phyloP scores from a whole-genome alignment of 2,888 invertebrate genomes.

The Leucophenga maculata region DNA sequence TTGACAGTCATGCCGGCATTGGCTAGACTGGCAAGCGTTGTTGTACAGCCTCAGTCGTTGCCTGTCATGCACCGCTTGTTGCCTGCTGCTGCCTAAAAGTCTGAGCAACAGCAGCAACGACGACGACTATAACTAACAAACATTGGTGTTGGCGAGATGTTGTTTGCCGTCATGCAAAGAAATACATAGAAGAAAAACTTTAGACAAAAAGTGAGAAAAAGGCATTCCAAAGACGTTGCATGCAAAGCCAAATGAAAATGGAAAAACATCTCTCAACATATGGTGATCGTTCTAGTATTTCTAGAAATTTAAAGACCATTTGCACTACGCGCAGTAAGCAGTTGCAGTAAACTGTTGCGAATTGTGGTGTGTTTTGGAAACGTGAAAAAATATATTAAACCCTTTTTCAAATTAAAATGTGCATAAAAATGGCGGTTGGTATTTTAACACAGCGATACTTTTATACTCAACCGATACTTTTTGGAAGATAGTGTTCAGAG shows the following conservation, averaged over 20 bases:
- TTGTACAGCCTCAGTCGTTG: background rate
- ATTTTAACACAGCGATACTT: too few species aligned
- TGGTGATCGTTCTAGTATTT: background rate
- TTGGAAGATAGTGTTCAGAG: too few species aligned
- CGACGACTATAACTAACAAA: background rate
- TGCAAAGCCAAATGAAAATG: constrained; percentile 6
- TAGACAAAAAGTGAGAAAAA: constrained; percentile 5
- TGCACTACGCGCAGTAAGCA: too few species aligned
- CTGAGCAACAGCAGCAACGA: background rate
- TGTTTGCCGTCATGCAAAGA: constrained; percentile 1
- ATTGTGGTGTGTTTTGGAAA: too few species aligned
- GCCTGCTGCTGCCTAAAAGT: background rate
- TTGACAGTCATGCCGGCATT: background rate
- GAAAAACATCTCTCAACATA: background rate
- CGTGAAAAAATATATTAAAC: too few species aligned
- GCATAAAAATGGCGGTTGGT: too few species aligned
- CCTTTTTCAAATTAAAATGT: too few species aligned
- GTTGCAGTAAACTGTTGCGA: too few species aligned
- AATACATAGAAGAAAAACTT: background rate
- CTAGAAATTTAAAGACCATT: too few species aligned
- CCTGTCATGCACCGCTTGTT: too few species aligned
- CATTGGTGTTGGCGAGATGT: constrained; percentile 10
- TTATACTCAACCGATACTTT: too few species aligned
- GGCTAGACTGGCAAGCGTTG: background rate
- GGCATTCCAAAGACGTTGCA: background rate